Conservation (phyloP, 2,113 vertebrate genomes). For the Ochotona princeps region DNA sequence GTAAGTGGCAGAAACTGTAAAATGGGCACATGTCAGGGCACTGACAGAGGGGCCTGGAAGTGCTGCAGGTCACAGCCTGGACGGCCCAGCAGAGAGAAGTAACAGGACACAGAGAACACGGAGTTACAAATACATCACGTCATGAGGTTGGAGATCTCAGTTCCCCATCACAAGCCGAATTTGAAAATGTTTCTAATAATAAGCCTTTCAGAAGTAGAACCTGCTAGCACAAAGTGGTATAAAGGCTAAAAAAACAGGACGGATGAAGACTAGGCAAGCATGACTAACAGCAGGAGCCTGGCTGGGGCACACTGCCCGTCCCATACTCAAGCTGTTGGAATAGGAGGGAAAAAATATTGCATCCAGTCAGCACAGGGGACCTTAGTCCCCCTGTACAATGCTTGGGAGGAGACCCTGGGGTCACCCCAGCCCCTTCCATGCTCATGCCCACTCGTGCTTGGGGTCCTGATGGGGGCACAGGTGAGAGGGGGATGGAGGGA, state of each 20-base stretch:
- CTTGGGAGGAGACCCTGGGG: too few species aligned
- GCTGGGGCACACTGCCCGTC: too few species aligned
- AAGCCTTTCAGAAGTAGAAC: too few species aligned
- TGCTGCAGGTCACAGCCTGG: too few species aligned
- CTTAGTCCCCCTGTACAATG: too few species aligned
- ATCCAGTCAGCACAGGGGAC: too few species aligned
- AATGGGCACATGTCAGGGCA: too few species aligned
- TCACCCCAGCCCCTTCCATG: not conserved
- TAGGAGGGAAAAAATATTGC: not conserved
- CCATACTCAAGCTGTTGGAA: not conserved
- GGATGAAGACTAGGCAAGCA: not conserved
- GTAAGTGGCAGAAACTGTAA: accelerated
- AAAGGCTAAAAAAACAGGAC: not conserved
- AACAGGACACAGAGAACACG: not conserved
- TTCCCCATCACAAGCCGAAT: not conserved
- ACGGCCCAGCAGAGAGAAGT: not conserved
- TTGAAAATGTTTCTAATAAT: accelerated
- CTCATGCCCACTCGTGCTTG: not conserved
- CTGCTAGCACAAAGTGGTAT: not conserved
- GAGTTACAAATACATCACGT: not conserved
- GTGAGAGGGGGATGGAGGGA: not conserved
- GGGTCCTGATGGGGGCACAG: not conserved
- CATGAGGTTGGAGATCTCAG: not conserved
- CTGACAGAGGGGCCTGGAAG: too few species aligned
- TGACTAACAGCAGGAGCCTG: accelerated